Percentiles rank a stretch among this genome's conserved stretches.
These are phyloP conservation scores for Trochalopteron elliotii DNA, from an alignment of 2,113 vertebrate genomes.

Conservation along the genomic window DNA sequence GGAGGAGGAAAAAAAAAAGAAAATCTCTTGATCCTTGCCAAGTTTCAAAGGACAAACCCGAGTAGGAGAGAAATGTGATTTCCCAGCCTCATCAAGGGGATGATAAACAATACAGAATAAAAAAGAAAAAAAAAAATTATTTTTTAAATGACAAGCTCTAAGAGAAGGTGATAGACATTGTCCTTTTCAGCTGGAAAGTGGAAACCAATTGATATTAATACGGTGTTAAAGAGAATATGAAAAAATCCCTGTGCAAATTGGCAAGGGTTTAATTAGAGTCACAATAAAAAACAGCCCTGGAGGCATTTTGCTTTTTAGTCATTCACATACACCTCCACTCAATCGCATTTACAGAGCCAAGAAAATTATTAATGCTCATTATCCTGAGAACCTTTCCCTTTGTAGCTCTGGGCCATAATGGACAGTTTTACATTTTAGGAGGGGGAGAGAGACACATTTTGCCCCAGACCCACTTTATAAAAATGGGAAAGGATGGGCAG, in stretches of 20 bases:
- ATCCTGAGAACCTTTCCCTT: conserved; percentile 21
- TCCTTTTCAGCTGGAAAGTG: conserved; percentile 60
- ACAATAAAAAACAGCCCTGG: conserved; percentile 56
- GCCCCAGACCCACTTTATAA: background rate
- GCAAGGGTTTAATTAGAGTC: conserved; percentile 78
- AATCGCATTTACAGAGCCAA: background rate
- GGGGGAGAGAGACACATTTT: background rate
- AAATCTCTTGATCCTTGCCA: background rate
- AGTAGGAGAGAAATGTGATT: conserved; percentile 48
- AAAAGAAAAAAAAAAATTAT: background rate
- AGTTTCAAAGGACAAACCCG: conserved; percentile 62
- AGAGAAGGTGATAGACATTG: conserved; percentile 49
- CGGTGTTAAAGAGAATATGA: conserved; percentile 40
- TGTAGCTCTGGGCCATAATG: conserved; percentile 10
- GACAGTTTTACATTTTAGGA: background rate
- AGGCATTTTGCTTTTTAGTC: conserved; percentile 67
- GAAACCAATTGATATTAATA: conserved; percentile 62
- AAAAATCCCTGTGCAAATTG: conserved; percentile 52
- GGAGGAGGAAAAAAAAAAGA: background rate
- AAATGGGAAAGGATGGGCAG: background rate
- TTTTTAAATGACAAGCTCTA: conserved; percentile 19
- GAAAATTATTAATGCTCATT: conserved; percentile 45
- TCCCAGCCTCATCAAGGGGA: conserved; percentile 49
- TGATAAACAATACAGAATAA: conserved; percentile 44
- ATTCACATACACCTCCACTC: conserved; percentile 45